A percentile compares a stretch with the other conserved stretches of the same genome.
Conservation (phyloP, 2,113 vertebrate species). For the Sorex fumeus region DNA sequence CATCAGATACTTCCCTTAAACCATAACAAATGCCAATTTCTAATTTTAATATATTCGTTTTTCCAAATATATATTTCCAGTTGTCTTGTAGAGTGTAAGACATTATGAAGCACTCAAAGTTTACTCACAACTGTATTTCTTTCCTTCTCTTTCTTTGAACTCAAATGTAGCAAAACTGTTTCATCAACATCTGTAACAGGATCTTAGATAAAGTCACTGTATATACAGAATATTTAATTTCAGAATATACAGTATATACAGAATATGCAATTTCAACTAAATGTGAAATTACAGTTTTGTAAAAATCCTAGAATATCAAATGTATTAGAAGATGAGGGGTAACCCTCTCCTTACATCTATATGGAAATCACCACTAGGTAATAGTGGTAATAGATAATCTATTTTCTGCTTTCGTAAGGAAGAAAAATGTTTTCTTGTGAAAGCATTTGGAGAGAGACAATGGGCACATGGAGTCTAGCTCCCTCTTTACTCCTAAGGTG, state of each 20-base stretch:
- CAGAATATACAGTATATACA: no score
- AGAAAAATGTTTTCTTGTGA: not conserved
- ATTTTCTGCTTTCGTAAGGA: not conserved
- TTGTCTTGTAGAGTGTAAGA: not conserved
- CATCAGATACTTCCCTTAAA: constrained; percentile 34
- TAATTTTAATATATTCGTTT: constrained; percentile 10
- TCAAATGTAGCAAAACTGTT: not conserved
- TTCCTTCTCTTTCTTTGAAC: constrained; percentile 54
- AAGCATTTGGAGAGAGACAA: not conserved
- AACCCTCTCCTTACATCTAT: not conserved
- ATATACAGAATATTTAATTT: constrained; percentile 34
- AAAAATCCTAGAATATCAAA: constrained; percentile 23
- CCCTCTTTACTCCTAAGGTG: not conserved
- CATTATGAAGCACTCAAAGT: constrained; percentile 18
- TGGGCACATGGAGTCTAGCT: not conserved
- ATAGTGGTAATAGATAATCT: not conserved
- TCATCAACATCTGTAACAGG: no score
- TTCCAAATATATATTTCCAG: constrained; percentile 47
- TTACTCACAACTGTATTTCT: not conserved
- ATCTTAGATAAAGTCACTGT: not conserved
- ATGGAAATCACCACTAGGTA: not conserved
- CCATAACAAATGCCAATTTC: not conserved
- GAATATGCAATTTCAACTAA: not conserved
- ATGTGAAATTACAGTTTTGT: constrained; percentile 19
- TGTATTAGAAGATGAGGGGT: not conserved